A percentile compares a stretch with the other conserved stretches of the same genome.
phyloP scores from a whole-genome alignment of 2,888 invertebrate genomes.

The Hyposoter dolosus region DNA sequence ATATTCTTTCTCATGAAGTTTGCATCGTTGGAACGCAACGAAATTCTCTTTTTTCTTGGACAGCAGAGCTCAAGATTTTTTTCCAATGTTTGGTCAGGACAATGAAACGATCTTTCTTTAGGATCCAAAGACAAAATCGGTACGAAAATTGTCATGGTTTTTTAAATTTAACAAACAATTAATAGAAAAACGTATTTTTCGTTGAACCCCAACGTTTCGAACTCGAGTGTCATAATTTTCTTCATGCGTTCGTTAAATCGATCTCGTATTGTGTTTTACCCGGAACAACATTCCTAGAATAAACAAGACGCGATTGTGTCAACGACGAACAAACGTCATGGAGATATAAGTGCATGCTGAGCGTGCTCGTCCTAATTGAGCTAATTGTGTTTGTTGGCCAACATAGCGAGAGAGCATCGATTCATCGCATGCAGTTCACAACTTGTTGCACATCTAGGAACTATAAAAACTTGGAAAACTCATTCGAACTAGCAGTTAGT shows the following conservation, averaged over 20 bases:
- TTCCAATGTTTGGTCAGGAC: too few relatives aligned
- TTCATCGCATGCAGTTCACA: conserved; percentile 55
- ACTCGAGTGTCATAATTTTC: background rate
- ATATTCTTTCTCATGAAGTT: too few relatives aligned
- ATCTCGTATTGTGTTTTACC: background rate
- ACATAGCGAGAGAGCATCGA: conserved; percentile 68
- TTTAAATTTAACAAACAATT: too few relatives aligned
- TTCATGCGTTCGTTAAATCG: background rate
- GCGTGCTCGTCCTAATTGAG: conserved; percentile 76
- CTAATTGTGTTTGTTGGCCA: conserved; percentile 79
- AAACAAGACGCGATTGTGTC: conserved; percentile 23
- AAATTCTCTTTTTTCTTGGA: too few relatives aligned
- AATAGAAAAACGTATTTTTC: too few relatives aligned
- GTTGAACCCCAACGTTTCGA: too few relatives aligned
- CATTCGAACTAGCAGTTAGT: background rate
- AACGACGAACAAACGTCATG: conserved; percentile 36
- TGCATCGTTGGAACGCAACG: too few relatives aligned
- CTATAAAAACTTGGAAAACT: background rate
- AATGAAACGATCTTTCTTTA: too few relatives aligned
- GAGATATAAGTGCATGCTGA: conserved; percentile 72
- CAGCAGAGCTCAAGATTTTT: too few relatives aligned
- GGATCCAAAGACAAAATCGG: too few relatives aligned
- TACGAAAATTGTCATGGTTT: too few relatives aligned
- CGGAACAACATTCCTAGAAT: background rate
- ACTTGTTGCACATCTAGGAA: conserved; percentile 30